Evolutionary conservation across 2,113 vertebrate genomes (phyloP).

Genomic region (Dasyornis broadbenti): DNA sequence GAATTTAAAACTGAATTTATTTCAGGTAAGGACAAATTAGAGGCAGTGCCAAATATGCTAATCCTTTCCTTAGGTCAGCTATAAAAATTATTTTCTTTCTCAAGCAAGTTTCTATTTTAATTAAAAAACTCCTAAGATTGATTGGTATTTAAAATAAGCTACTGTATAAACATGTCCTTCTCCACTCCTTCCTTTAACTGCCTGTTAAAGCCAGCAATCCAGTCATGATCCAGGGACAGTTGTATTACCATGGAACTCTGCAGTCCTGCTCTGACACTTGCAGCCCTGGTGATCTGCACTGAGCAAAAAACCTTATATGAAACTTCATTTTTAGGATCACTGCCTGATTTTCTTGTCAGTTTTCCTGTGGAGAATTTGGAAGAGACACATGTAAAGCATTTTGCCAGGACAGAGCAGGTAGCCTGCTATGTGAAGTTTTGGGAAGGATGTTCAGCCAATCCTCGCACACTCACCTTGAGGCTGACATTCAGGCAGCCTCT

Average conservation of each 20-base stretch:
- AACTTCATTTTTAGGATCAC: not conserved
- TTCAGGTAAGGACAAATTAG: not conserved
- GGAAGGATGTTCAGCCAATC: not conserved
- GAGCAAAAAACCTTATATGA: not conserved
- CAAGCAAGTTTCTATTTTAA: not conserved
- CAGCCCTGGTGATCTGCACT: not conserved
- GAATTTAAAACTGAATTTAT: not conserved
- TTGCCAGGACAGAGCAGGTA: not conserved
- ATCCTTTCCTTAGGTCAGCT: not conserved
- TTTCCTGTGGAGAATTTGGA: not conserved
- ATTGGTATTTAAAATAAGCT: not conserved
- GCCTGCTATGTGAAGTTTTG: not conserved
- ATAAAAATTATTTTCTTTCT: not conserved
- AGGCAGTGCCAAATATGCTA: not conserved
- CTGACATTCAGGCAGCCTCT: not conserved
- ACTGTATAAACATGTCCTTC: not conserved
- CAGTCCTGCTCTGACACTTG: not conserved
- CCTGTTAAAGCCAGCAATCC: not conserved
- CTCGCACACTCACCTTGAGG: accelerated
- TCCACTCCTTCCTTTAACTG: not conserved
- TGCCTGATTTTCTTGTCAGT: not conserved
- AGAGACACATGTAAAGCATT: not conserved
- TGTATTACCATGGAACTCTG: not conserved
- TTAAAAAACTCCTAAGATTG: not conserved
- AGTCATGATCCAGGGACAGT: not conserved